Percentiles rank a stretch among this genome's conserved stretches.
Conservation (phyloP, 2,113 vertebrate genomes). For the Ptilorrhoa leucosticta region DNA sequence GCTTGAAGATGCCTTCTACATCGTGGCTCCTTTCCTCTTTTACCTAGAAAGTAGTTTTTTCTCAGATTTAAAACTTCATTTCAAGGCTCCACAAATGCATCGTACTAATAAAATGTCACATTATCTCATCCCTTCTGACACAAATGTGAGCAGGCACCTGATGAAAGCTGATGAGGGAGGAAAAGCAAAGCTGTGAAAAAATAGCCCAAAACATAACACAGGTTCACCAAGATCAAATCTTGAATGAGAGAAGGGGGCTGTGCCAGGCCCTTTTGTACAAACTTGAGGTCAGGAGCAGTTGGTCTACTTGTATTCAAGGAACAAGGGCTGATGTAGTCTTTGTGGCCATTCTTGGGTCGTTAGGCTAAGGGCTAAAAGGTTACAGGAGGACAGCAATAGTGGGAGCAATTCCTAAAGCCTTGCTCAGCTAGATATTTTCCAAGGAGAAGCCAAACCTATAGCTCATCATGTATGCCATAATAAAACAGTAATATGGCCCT, state of each 20-base stretch:
- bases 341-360: neutral
- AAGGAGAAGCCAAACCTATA: neutral
- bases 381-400: neutral
- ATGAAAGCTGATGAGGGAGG: constrained; percentile 5
- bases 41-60: neutral
- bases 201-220: neutral
- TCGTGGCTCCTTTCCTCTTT: neutral
- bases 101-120: constrained; percentile 21
- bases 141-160: neutral
- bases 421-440: neutral
- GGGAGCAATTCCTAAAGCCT: neutral
- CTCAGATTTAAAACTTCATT: constrained; percentile 5
- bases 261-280: neutral
- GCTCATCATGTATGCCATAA: neutral
- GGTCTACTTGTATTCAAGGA: neutral
- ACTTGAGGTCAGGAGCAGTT: neutral
- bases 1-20: neutral
- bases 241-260: neutral
- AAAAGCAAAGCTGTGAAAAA: neutral
- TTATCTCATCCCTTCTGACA: constrained; percentile 9
- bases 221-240: neutral
- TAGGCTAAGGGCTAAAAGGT: neutral
- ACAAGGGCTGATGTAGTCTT: neutral
- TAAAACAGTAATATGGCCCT: neutral
- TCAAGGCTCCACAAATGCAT: constrained; percentile 21